phyloP scores from a whole-genome alignment of 2,888 invertebrate genomes.

The Diaphora mendica region DNA sequence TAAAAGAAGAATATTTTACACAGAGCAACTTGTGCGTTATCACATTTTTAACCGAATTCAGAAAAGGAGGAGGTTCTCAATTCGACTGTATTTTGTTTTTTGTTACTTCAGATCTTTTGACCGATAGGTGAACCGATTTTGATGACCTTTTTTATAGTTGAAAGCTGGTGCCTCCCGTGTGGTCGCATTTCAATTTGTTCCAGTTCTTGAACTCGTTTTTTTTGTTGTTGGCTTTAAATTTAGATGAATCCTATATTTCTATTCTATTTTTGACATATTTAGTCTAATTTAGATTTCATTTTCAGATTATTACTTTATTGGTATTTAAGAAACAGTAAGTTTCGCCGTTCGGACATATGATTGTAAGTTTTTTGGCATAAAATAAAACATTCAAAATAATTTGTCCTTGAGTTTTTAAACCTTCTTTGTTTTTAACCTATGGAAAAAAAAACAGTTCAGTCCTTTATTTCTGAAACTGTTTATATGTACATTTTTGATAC shows the following conservation, averaged over 20 bases:
- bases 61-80: too few relatives aligned
- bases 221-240: too few relatives aligned
- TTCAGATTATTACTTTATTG: not conserved
- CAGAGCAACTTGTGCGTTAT: not conserved
- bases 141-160: too few relatives aligned
- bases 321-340: not conserved
- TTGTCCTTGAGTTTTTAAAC: not conserved
- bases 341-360: not conserved
- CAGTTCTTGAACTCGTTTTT: too few relatives aligned
- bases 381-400: not conserved
- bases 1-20: not conserved
- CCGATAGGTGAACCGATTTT: too few relatives aligned
- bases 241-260: too few relatives aligned
- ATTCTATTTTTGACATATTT: not conserved
- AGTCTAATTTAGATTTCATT: not conserved
- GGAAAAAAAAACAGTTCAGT: not conserved
- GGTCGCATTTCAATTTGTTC: too few relatives aligned
- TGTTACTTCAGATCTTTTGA: too few relatives aligned
- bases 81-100: too few relatives aligned
- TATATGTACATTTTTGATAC: not conserved
- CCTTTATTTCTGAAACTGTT: not conserved
- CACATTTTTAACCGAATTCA: not conserved
- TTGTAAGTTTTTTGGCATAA: not conserved
- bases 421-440: too few relatives aligned
- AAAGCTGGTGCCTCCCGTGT: too few relatives aligned